Evolutionary conservation across 2,888 invertebrate species (phyloP), one percentile per base, ranked within the genome.

Genomic region (Pyrgus malvae): DNA sequence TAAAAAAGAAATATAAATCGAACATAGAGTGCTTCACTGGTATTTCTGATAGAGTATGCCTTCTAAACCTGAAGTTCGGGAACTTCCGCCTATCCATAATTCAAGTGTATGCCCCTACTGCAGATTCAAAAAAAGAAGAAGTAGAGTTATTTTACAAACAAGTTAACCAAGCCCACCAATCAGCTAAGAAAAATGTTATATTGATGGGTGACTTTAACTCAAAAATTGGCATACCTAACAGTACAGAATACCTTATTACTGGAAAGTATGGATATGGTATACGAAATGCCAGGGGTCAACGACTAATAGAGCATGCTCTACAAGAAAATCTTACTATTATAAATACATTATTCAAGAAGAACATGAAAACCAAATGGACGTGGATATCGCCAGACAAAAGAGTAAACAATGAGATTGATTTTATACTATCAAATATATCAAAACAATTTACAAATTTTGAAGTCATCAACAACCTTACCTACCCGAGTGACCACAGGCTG

Each of bases 361-460:
- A 37, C 2, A 8, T n/a, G 3, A 37, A 37, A 17, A 37, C 16
- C 62, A 64, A 2, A 66, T 63, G 2, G 59, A 46, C 54, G 8
- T 35, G 27, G 57, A 63, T 19, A 55, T 2, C 3, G 53, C 64
- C 2, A n/a, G n/a, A n/a, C n/a, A n/a, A n/a, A n/a, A n/a, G 37
- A 50, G 0, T 58, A 63, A 48, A 60, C 61, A 0, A 56, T 61
- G n/a, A 37, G 17, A 25, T 25, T 1, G 25, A 25, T 9, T 25
- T 8, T 25, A 25, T 25, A 4, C 9, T 25, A 37, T 17, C 37
- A 37, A 37, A 37, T 37, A n/a, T 9, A 17, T 12, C 21, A n/a
- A 21, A 40, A 40, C 23, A 19, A 6, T 21, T 40, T 8, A 40
- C 9, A 11, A 40, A 40, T 6, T 23, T 23, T 11, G 40, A 23